phyloP scores from a whole-genome alignment of 2,888 invertebrate genomes.

The Melanchra persicariae region DNA sequence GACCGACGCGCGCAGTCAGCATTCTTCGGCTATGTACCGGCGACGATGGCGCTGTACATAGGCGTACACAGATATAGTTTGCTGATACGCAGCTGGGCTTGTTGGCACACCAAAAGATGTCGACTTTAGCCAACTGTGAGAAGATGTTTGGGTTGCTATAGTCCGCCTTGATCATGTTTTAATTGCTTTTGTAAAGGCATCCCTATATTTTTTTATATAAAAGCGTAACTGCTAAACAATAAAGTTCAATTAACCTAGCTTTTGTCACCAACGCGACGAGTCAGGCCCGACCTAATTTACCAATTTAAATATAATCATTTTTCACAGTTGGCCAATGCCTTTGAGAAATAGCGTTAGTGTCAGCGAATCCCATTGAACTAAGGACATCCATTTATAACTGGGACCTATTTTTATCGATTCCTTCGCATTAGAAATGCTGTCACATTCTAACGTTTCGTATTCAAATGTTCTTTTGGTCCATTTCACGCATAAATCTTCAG shows the following conservation, averaged over 20 bases:
- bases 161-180: neutral
- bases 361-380: conserved; percentile 47
- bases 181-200: neutral
- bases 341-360: conserved; percentile 49
- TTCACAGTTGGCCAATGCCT: conserved; percentile 53
- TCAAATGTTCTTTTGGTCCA: conserved; percentile 31
- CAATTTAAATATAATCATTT: conserved; percentile 27
- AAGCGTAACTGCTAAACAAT: neutral
- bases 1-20: conserved; percentile 94
- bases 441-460: conserved; percentile 25
- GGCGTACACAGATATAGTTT: conserved; percentile 47
- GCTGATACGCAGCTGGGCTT: neutral
- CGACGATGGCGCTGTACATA: conserved; percentile 95
- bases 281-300: conserved; percentile 12
- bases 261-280: conserved; percentile 19
- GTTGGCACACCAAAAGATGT: conserved; percentile 31
- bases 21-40: conserved; percentile 96
- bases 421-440: conserved; percentile 30
- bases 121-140: conserved; percentile 34
- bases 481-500: conserved; percentile 25
- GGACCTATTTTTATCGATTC: conserved; percentile 36
- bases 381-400: conserved; percentile 51
- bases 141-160: neutral
- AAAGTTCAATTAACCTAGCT: conserved; percentile 19
- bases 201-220: conserved; percentile 12